These are phyloP conservation scores for Drosophila chauvacae DNA, from an alignment of 1,140 invertebrate species.

Conservation along the genomic window DNA sequence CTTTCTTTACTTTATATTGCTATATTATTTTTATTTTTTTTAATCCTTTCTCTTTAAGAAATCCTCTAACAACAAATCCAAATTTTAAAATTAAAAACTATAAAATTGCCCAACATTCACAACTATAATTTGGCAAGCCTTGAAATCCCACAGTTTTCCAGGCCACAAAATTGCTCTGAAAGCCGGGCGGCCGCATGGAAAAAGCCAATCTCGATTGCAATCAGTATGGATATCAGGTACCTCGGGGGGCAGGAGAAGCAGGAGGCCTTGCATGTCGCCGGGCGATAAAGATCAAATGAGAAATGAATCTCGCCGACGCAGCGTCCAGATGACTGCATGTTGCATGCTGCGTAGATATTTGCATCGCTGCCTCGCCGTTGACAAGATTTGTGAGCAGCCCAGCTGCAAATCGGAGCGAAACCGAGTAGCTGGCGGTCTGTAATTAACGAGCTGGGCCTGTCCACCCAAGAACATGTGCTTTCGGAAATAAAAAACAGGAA, in stretches of 20 bases:
- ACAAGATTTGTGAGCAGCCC: slow-evolving; percentile 47
- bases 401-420: slow-evolving; percentile 43
- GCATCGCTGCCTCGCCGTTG: slow-evolving; percentile 39
- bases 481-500: not conserved
- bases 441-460: slow-evolving; percentile 47
- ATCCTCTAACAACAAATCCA: slow-evolving; percentile 45
- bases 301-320: slow-evolving; percentile 77
- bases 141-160: slow-evolving; percentile 69
- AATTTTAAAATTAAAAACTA: slow-evolving; percentile 57
- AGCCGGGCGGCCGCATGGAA: slow-evolving; percentile 56
- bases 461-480: slow-evolving; percentile 14
- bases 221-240: slow-evolving; percentile 51
- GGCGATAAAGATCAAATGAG: slow-evolving; percentile 81
- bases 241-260: slow-evolving; percentile 9
- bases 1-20: not conserved
- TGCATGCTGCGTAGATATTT: slow-evolving; percentile 76
- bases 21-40: too few species aligned
- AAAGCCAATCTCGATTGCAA: slow-evolving; percentile 80
- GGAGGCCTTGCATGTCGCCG: slow-evolving; percentile 63
- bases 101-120: slow-evolving; percentile 39
- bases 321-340: slow-evolving; percentile 44
- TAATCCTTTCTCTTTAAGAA: slow-evolving; percentile 9
- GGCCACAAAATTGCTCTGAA: slow-evolving; percentile 71
- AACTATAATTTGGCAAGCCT: slow-evolving; percentile 41
- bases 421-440: slow-evolving; percentile 61